A percentile compares a stretch with the other conserved stretches of the same genome.
Conservation (phyloP, 2,797 vertebrate genomes). For the Amniataba percoides region DNA sequence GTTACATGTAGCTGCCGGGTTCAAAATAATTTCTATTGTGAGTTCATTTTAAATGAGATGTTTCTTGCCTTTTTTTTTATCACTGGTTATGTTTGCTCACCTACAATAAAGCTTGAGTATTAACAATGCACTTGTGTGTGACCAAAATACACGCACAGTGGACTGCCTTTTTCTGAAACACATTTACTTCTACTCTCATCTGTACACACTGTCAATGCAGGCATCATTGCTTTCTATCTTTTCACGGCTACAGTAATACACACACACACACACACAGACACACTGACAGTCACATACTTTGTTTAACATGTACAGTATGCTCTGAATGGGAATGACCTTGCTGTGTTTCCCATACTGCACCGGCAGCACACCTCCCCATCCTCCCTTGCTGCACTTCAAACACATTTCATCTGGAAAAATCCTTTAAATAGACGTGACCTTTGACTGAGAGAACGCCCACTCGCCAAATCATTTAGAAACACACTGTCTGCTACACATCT, state of each 20-base stretch:
- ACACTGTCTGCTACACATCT: slow-evolving; percentile 52
- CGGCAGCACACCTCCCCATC: background rate
- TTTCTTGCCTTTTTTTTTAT: background rate
- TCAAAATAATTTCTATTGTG: background rate
- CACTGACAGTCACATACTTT: slow-evolving; percentile 3
- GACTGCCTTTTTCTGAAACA: background rate
- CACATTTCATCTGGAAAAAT: slow-evolving; percentile 74
- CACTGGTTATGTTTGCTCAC: background rate
- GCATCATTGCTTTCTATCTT: background rate
- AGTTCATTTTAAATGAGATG: background rate
- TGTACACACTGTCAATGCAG: slow-evolving; percentile 2
- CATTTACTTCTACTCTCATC: background rate
- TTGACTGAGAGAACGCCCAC: slow-evolving; percentile 70
- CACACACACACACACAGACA: background rate
- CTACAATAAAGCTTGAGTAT: background rate
- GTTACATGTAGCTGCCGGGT: background rate
- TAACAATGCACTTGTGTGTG: background rate
- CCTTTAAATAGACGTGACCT: slow-evolving; percentile 84
- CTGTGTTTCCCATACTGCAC: slow-evolving; percentile 42
- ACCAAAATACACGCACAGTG: background rate
- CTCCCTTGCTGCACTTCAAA: slow-evolving; percentile 73
- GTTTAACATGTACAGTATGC: slow-evolving; percentile 35
- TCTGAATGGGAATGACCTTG: slow-evolving; percentile 70
- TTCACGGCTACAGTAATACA: background rate
- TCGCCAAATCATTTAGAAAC: slow-evolving; percentile 58